A percentile compares a stretch with the other conserved stretches of the same genome.
Conservation (phyloP, 2,888 invertebrate genomes). For the Ditula angustiorana region DNA sequence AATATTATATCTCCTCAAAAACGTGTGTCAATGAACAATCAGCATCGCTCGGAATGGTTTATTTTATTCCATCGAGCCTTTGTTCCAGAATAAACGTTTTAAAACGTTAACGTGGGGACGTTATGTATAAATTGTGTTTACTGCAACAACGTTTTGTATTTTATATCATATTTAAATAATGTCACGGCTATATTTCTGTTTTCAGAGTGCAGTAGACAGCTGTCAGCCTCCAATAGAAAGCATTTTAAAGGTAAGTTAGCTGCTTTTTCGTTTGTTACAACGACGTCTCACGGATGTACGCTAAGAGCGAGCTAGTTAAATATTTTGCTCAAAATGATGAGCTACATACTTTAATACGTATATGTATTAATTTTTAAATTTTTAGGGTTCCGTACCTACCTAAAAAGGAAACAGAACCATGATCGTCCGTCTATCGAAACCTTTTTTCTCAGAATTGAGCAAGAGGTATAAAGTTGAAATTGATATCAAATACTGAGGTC, state of each 20-base stretch:
- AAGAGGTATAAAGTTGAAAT: too few relatives aligned
- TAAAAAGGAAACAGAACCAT: too few relatives aligned
- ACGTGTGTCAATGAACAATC: conserved; percentile 25
- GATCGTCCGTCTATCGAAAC: too few relatives aligned
- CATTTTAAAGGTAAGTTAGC: conserved; percentile 87
- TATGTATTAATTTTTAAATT: too few relatives aligned
- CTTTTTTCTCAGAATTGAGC: too few relatives aligned
- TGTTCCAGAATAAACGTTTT: conserved; percentile 18
- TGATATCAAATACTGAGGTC: too few relatives aligned
- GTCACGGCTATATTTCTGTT: conserved; percentile 47
- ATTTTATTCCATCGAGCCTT: conserved; percentile 14
- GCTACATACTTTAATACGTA: background rate
- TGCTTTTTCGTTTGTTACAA: conserved; percentile 13
- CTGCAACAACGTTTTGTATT: background rate
- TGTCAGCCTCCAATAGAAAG: conserved; percentile 87
- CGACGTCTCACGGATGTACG: background rate
- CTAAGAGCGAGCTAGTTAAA: background rate
- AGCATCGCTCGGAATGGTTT: conserved; percentile 6
- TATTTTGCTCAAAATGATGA: background rate
- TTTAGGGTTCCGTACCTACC: too few relatives aligned
- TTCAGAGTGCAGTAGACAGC: conserved; percentile 81
- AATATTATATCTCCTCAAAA: background rate
- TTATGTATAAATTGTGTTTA: background rate
- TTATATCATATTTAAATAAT: conserved; percentile 9
- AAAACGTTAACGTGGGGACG: conserved; percentile 12